Evolutionary conservation across 1,140 invertebrate genomes (phyloP).

Genomic region (Venustaconcha ellipsiformis): DNA sequence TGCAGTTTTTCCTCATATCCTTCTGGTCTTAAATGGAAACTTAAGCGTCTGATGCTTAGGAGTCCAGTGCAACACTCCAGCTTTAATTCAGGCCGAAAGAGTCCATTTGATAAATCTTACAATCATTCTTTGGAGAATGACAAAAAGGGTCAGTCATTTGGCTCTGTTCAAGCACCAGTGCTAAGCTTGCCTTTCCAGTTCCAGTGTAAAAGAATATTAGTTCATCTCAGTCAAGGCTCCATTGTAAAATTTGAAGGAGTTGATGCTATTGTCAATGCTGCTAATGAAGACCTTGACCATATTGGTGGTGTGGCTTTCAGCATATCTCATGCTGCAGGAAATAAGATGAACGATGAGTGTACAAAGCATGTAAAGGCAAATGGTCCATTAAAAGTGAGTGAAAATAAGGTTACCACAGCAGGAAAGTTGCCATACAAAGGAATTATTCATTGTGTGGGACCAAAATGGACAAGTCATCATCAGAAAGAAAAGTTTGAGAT

Average conservation of each 20-base stretch:
- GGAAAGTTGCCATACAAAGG: conserved; percentile 32
- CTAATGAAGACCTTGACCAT: conserved; percentile 36
- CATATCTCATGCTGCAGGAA: conserved; percentile 42
- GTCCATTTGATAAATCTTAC: too few species aligned
- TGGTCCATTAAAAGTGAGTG: conserved; percentile 3
- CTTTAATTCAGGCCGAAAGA: too few species aligned
- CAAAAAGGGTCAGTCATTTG: too few species aligned
- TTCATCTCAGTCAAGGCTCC: neutral
- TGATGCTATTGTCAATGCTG: conserved; percentile 45
- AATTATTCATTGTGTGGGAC: conserved; percentile 43
- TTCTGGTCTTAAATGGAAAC: too few species aligned
- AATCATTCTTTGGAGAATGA: too few species aligned
- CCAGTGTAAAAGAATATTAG: too few species aligned
- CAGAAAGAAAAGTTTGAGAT: conserved; percentile 13
- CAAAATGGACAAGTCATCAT: conserved; percentile 21
- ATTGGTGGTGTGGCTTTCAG: conserved; percentile 37
- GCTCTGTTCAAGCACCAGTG: too few species aligned
- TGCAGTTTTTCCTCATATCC: too few species aligned
- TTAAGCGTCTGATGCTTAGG: too few species aligned
- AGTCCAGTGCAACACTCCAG: too few species aligned
- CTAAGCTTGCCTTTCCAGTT: too few species aligned
- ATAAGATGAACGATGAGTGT: conserved; percentile 31
- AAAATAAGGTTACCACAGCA: conserved; percentile 24
- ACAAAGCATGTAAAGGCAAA: conserved; percentile 13
- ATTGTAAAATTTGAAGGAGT: conserved; percentile 14